phyloP scores from a whole-genome alignment of 2,888 invertebrate species.

The Calameuta pallipes region DNA sequence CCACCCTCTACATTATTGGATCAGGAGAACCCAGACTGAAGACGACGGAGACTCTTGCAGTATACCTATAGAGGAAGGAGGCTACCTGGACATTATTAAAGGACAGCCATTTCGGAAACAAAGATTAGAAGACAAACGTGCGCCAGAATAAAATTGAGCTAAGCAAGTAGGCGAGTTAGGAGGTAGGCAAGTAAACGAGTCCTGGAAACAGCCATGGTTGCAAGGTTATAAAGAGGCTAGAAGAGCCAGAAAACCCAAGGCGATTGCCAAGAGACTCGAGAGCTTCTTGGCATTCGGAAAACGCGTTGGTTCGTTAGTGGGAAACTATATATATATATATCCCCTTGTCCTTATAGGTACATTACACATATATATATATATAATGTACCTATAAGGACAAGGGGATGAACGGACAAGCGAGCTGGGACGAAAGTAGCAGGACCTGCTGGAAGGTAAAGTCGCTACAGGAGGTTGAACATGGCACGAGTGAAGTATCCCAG shows the following conservation, averaged over 20 bases:
- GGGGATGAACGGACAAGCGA: background rate
- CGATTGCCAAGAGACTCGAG: background rate
- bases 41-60: background rate
- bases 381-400: background rate
- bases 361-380: constrained; percentile 12
- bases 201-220: no score
- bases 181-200: no score
- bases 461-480: background rate
- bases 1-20: constrained; percentile 12
- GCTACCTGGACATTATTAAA: background rate
- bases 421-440: background rate
- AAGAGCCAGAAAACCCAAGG: background rate
- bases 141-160: background rate
- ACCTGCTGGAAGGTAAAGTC: background rate
- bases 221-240: background rate
- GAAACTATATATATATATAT: constrained; percentile 7
- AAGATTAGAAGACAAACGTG: background rate
- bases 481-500: background rate
- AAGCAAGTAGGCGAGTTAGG: background rate
- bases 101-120: background rate
- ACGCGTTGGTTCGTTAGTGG: constrained; percentile 54
- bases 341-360: no score
- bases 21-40: constrained; percentile 9
- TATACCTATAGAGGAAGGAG: background rate
- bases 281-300: constrained; percentile 54